Conservation (phyloP, 2,113 vertebrate genomes). For the Alces alces region DNA sequence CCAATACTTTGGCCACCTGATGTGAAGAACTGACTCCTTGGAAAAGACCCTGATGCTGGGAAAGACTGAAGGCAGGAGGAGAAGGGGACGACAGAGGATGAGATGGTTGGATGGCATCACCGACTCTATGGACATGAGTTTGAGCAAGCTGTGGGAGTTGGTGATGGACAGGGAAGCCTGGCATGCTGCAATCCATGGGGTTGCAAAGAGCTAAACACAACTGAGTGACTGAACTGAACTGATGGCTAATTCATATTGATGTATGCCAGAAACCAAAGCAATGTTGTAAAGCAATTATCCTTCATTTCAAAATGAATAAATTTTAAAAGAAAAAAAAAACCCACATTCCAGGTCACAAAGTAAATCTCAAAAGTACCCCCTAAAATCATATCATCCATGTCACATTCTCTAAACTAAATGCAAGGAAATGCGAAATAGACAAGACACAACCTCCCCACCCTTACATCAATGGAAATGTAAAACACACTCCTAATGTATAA, state of each 20-base stretch:
- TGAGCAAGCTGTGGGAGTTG: not conserved
- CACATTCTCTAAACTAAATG: constrained; percentile 28
- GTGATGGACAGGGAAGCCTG: not conserved
- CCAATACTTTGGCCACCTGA: not conserved
- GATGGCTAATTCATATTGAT: not conserved
- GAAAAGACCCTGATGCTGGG: not conserved
- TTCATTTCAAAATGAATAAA: not conserved
- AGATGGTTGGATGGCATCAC: not conserved
- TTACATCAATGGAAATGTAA: not conserved
- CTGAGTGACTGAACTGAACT: fast-evolving
- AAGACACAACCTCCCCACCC: not conserved
- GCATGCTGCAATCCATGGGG: not conserved
- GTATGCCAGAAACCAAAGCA: not conserved
- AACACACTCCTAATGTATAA: not conserved
- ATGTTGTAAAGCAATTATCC: not conserved
- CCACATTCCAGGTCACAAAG: constrained; percentile 12
- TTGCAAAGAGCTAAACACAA: not conserved
- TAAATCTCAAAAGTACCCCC: constrained; percentile 8
- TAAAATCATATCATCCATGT: not conserved
- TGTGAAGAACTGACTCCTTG: not conserved
- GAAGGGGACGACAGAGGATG: not conserved
- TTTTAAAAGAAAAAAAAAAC: not conserved
- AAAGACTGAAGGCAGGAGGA: not conserved
- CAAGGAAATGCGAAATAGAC: constrained; percentile 15
- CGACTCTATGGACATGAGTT: not conserved